A percentile compares a stretch with the other conserved stretches of the same genome.
phyloP scores from a whole-genome alignment of 2,797 vertebrate genomes.

The Macropodus opercularis region DNA sequence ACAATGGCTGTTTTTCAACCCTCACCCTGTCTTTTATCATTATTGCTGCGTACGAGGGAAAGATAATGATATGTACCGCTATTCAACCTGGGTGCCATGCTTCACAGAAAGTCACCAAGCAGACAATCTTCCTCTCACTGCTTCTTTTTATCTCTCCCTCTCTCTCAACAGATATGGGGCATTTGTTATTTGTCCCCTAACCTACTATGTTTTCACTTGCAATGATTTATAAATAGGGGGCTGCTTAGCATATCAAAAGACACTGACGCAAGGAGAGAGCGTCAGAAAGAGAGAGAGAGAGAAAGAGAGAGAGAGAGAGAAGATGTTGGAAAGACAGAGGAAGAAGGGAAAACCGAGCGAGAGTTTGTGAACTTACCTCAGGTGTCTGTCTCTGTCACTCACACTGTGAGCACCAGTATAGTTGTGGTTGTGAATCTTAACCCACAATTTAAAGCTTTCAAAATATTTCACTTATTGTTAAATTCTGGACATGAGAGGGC shows the following conservation, averaged over 20 bases:
- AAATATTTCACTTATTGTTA: no score
- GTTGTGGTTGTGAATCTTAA: not conserved
- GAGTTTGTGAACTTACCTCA: slow-evolving; percentile 26
- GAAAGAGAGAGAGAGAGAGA: no score
- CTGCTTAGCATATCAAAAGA: slow-evolving; percentile 70
- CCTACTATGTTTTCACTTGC: slow-evolving; percentile 52
- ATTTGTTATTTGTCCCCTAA: slow-evolving; percentile 63
- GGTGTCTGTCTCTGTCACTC: slow-evolving; percentile 38
- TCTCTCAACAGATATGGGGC: slow-evolving; percentile 35
- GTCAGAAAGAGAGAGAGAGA: not conserved
- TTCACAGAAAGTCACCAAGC: slow-evolving; percentile 29
- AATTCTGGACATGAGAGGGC: no score
- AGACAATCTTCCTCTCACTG: slow-evolving; percentile 17
- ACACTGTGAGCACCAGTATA: slow-evolving; percentile 9
- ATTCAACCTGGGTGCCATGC: slow-evolving; percentile 50
- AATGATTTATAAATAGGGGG: slow-evolving; percentile 64
- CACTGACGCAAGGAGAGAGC: slow-evolving; percentile 18
- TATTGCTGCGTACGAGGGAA: slow-evolving; percentile 20
- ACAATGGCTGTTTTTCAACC: slow-evolving; percentile 42
- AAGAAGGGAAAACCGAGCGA: slow-evolving; percentile 4
- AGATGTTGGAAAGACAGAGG: slow-evolving; percentile 14
- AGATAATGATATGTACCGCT: slow-evolving; percentile 52
- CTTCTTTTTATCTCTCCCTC: slow-evolving; percentile 29
- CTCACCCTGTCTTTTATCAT: slow-evolving; percentile 46
- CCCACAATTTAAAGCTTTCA: not conserved